A percentile compares a stretch with the other conserved stretches of the same genome.
Conservation (phyloP, 2,888 invertebrate genomes). For the Papilio gigon region DNA sequence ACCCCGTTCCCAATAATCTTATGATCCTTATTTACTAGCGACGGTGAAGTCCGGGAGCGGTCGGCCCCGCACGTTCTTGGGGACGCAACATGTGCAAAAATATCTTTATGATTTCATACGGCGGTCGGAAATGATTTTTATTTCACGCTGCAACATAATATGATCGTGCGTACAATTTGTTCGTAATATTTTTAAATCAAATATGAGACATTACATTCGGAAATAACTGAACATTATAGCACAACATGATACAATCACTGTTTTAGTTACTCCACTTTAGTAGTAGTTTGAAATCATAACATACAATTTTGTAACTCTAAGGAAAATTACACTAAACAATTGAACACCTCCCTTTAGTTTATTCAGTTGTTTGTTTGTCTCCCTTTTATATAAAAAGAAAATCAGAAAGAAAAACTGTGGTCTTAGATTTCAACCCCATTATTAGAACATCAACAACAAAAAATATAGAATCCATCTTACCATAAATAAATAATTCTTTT, state of each 20-base stretch:
- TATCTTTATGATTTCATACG: slow-evolving; percentile 44
- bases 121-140: slow-evolving; percentile 29
- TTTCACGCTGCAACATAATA: slow-evolving; percentile 16
- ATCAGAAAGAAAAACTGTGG: no score
- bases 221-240: no score
- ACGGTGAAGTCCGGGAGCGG: slow-evolving; percentile 53
- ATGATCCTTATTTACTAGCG: slow-evolving; percentile 75
- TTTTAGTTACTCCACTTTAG: no score
- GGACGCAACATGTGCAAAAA: slow-evolving; percentile 49
- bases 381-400: no score
- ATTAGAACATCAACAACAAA: neutral
- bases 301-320: no score
- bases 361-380: no score
- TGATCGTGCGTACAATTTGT: slow-evolving; percentile 1
- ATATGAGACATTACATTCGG: no score
- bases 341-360: no score
- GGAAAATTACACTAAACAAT: no score
- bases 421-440: neutral
- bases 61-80: slow-evolving; percentile 49
- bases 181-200: neutral
- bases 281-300: no score
- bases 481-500: neutral
- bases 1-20: slow-evolving; percentile 68
- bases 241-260: no score
- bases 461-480: neutral